A percentile compares a stretch with the other conserved stretches of the same genome.
Conservation (phyloP, 2,113 vertebrate species). For the Marcusenius ussheri region DNA sequence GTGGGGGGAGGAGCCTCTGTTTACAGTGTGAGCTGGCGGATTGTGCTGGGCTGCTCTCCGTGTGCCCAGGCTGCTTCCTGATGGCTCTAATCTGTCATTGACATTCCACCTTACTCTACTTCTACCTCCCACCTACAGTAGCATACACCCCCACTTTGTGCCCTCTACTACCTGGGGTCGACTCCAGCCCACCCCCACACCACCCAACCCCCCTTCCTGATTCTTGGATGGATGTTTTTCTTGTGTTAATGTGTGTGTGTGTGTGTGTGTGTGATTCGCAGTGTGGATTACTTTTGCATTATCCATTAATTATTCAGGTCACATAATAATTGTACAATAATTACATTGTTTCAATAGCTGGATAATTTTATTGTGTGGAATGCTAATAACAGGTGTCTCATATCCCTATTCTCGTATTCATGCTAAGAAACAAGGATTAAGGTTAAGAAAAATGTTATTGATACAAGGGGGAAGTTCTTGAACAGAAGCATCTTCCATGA, state of each 20-base stretch:
- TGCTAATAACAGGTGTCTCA: neutral
- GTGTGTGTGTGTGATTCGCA: neutral
- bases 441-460: neutral
- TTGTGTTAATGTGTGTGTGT: neutral
- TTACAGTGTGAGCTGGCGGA: neutral
- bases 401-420: neutral
- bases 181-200: neutral
- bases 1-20: neutral
- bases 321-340: neutral
- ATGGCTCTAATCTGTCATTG: neutral
- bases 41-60: neutral
- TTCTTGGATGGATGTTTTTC: neutral
- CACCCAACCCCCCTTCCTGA: neutral
- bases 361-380: neutral
- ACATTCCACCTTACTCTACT: neutral
- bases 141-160: neutral
- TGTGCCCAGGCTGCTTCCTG: neutral
- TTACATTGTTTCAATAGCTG: neutral
- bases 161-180: neutral
- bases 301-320: neutral
- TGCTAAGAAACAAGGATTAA: neutral
- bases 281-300: neutral
- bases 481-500: neutral
- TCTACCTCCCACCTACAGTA: neutral
- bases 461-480: neutral